Base-by-base conservation (phyloP, 1,140 invertebrate species). In the Halyomorpha halys region DNA sequence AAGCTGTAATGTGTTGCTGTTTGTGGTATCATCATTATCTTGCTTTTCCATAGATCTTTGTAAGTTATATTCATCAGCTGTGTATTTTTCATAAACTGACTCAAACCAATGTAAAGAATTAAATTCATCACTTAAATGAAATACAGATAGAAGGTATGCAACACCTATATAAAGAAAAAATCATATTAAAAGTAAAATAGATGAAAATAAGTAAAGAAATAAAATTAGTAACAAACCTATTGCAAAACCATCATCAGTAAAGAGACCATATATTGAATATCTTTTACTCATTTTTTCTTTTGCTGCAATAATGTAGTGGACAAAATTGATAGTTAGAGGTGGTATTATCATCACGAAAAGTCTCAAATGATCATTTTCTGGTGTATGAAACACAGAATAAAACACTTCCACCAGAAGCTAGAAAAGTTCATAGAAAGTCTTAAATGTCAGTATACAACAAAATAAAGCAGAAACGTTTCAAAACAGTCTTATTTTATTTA, bases 161-260 rank as follows among this genome's bases (percentile, higher is more conserved):
- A 72, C 23, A 11, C 53, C 53, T 56, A 49, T 8, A n/a, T 6
- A 49, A 49, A 49, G n/a, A 18, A 49, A 13, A 19, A 19, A 13
- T 49, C 2, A 47, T 49, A 49, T 11, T 49, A 21, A 18, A 18
- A 6, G 11, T 49, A 21, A 49, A 49, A 49, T 18, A 49, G 19
- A 49, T 19, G 14, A 49, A 49, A 49, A 49, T 13, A 49, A 49
- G 9, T 19, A 49, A 1, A 49, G 5, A 49, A 4, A 49, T 68
- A 66, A 69, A 63, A 68, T 65, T 8, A 49, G 16, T 6, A 21
- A 19, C 19, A 19, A 74, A 84, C 95, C 96, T 82, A 99, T 92
- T 25, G 94, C 89, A 79, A 99, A 98, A 44, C 97, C 97, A 78
- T 99, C 97, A 77, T 99, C 95, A 8, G 92, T 95, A 75, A 99